These are phyloP conservation scores for Drosophila siamana DNA, from an alignment of 2,888 invertebrate genomes.

Conservation along the genomic window DNA sequence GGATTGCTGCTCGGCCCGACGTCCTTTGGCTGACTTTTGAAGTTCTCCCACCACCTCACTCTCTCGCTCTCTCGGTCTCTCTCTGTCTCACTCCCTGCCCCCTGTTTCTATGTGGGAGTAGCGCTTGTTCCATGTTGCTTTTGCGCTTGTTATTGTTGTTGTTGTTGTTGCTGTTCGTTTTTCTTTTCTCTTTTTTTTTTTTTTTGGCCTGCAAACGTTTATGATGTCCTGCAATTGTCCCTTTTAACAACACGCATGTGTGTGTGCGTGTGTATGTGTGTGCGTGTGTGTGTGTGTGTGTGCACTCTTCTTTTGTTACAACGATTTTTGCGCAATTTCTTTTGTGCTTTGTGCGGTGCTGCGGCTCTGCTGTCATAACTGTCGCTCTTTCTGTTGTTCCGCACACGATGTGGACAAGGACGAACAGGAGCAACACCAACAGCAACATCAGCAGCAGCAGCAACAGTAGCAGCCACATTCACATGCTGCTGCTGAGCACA, in stretches of 20 bases:
- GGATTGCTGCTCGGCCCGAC: conserved; percentile 37
- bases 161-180: conserved; percentile 6
- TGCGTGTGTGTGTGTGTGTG: conserved; percentile 37
- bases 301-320: conserved; percentile 78
- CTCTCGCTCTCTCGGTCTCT: not conserved
- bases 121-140: conserved; percentile 4
- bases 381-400: conserved; percentile 68
- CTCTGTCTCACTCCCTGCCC: not conserved
- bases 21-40: conserved; percentile 62
- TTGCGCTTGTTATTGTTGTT: not conserved
- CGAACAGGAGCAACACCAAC: conserved; percentile 11
- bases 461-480: conserved; percentile 21
- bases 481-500: conserved; percentile 66
- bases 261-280: conserved; percentile 23
- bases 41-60: conserved; percentile 15
- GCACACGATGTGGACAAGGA: conserved; percentile 46
- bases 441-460: conserved; percentile 24
- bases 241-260: conserved; percentile 61
- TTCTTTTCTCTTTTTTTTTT: conserved; percentile 6
- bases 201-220: conserved; percentile 67
- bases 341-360: conserved; percentile 72
- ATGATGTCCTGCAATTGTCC: conserved; percentile 80
- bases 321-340: conserved; percentile 80
- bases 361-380: conserved; percentile 76
- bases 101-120: not conserved